Evolutionary conservation across 2,888 invertebrate species (phyloP), one percentile per base, ranked within the genome.

Genomic region (Siphlonurus alternatus): DNA sequence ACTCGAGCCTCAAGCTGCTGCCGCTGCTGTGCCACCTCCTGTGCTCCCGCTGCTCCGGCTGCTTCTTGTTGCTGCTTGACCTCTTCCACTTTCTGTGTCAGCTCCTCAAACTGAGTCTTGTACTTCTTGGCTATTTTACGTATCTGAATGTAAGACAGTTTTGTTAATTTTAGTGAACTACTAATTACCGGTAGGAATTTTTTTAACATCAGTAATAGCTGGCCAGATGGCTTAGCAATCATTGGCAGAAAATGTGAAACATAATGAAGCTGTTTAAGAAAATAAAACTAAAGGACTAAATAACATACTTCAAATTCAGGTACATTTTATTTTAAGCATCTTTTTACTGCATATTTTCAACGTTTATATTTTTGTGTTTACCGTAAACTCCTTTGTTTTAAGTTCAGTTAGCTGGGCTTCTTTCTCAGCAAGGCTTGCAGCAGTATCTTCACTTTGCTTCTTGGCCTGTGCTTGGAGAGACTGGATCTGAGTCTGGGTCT

Each of bases 11-110:
- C 77, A 56, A 78, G 69, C 70, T 78, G 78, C 22, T 63, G 63
- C 1, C 51, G 59, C 10, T 56, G 59, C 38, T 63, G 59, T 23
- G 19, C 64, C 1, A 59, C 51, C 15, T 23, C 53, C 53, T 79
- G 80, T 24, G 79, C 73, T 64, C 15, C 7, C 15, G 38, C 5
- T 15, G 38, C 15, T 5, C 72, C 75, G 2, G 73, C 70, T 5
- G 69, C 70, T 60, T 74, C 80, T 70, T 81, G 84, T 68, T 78
- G 81, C 67, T 79, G 80, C 70, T 82, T 83, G 61, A 83, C 82
- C 69, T 83, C 83, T 67, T 86, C 85, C 22, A 82, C 77, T 19
- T 82, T 80, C 73, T 86, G 87, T 0, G 81, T 78, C n/a, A 56
- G 22, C 19, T n/a, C 56, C n/a, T 56, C 56, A 56, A 20, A 56